These are phyloP conservation scores for Scylla paramamosain DNA, from an alignment of 1,140 invertebrate genomes.

Conservation along the genomic window DNA sequence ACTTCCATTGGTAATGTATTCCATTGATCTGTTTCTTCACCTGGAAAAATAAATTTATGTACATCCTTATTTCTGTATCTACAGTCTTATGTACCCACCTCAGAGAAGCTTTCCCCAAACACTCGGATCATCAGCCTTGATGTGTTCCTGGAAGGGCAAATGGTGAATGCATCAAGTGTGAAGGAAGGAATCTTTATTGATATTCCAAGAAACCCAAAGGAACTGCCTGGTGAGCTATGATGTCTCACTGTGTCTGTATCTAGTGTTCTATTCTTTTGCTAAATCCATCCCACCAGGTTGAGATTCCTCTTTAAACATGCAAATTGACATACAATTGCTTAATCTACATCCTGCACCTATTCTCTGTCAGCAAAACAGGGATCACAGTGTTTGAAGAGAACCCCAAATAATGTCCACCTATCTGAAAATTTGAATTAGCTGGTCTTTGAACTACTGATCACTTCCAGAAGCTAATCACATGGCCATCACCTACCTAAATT, in stretches of 20 bases:
- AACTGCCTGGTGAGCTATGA: conserved; percentile 35
- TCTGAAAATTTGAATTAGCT: neutral
- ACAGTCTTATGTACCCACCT: conserved; percentile 27
- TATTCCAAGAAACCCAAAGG: neutral
- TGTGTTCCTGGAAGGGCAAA: neutral
- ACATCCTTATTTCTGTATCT: neutral
- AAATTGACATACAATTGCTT: neutral
- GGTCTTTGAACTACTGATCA: neutral
- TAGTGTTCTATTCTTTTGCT: neutral
- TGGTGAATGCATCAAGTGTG: neutral
- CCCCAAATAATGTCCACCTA: neutral
- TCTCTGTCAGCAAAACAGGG: neutral
- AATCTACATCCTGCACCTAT: neutral
- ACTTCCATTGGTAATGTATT: too few relatives aligned
- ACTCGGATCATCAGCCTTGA: conserved; percentile 50
- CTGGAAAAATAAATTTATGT: too few relatives aligned
- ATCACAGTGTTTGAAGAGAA: neutral
- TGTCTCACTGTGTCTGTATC: neutral
- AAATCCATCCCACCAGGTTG: neutral
- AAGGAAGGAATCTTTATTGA: conserved; percentile 15
- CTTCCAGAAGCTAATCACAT: too few relatives aligned
- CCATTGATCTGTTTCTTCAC: too few relatives aligned
- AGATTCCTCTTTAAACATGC: neutral
- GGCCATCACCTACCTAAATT: too few relatives aligned
- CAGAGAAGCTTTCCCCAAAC: neutral